phyloP scores from a whole-genome alignment of 2,888 invertebrate species.

The Synergus itoensis region DNA sequence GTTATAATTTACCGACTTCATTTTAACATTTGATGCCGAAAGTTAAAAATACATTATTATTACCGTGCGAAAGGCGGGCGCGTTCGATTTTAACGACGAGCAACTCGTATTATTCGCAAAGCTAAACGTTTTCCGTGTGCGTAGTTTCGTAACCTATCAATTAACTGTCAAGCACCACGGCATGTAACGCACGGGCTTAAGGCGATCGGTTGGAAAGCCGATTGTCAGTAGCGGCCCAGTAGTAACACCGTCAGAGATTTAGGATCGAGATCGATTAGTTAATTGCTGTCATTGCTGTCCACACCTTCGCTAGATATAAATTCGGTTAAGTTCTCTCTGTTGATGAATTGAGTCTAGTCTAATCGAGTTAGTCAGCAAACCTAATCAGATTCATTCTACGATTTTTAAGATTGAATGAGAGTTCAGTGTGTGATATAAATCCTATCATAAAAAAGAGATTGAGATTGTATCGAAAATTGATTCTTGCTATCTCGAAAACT shows the following conservation, averaged over 20 bases:
- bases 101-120: background rate
- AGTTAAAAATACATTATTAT: constrained; percentile 22
- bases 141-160: constrained; percentile 23
- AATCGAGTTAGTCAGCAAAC: background rate
- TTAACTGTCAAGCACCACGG: constrained; percentile 36
- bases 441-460: no score
- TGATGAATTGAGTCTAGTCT: constrained; percentile 18
- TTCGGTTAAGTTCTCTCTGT: constrained; percentile 18
- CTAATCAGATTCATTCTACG: background rate
- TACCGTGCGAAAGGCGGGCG: constrained; percentile 21
- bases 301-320: constrained; percentile 50
- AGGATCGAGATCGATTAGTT: constrained; percentile 59
- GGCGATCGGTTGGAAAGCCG: constrained; percentile 32
- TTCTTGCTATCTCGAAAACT: background rate
- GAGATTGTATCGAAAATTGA: no score
- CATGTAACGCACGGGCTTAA: constrained; percentile 16
- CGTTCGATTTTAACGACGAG: constrained; percentile 29
- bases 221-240: constrained; percentile 28
- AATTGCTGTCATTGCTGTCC: constrained; percentile 58
- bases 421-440: background rate
- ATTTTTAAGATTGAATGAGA: background rate
- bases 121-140: constrained; percentile 12
- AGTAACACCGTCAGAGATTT: constrained; percentile 50
- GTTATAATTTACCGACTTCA: background rate
- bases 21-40: background rate